These are phyloP conservation scores for Tichodroma muraria DNA, from an alignment of 2,113 vertebrate genomes.

Conservation along the genomic window DNA sequence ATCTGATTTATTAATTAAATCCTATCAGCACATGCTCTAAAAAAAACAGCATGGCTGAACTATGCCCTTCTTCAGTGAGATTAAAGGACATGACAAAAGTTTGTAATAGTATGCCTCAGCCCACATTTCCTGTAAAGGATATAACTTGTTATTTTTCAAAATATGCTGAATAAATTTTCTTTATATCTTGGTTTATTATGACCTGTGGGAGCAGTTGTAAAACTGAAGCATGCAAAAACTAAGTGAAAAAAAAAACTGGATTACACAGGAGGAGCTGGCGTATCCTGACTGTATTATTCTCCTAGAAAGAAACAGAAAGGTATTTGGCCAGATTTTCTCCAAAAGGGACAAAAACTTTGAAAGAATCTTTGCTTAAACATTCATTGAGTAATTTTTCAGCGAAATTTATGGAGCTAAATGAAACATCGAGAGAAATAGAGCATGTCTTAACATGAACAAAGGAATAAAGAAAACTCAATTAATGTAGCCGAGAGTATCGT, in stretches of 20 bases:
- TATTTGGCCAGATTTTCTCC: background rate
- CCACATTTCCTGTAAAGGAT: constrained; percentile 2
- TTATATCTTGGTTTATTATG: constrained; percentile 1
- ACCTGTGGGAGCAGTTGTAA: background rate
- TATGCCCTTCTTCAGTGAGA: background rate
- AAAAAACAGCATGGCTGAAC: background rate
- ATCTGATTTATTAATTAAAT: constrained; percentile 43
- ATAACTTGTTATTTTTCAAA: constrained; percentile 45
- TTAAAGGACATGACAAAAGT: background rate
- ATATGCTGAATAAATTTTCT: constrained; percentile 18
- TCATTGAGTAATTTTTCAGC: background rate
- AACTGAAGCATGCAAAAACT: background rate
- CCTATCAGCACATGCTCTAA: constrained; percentile 18
- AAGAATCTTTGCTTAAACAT: background rate
- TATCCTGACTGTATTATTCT: background rate
- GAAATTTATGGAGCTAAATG: background rate
- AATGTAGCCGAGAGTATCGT: background rate
- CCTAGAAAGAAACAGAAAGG: background rate
- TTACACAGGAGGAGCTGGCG: background rate
- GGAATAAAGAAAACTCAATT: background rate
- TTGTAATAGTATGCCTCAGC: background rate
- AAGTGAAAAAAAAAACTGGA: background rate
- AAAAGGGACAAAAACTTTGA: background rate
- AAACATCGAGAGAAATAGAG: background rate
- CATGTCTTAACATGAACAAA: background rate